phyloP scores from a whole-genome alignment of 2,888 invertebrate species.

The Endomychus coccineus region DNA sequence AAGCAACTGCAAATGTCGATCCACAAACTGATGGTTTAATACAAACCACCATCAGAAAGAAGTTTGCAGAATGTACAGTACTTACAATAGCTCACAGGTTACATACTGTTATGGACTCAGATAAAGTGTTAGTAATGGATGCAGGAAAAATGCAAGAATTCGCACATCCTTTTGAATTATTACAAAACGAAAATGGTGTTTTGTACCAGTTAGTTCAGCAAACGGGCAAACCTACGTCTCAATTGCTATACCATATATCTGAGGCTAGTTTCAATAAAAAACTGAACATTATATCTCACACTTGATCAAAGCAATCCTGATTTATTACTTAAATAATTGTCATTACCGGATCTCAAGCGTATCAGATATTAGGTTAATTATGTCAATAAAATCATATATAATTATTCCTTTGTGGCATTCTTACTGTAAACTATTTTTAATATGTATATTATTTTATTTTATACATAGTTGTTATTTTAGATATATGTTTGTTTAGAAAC shows the following conservation, averaged over 20 bases:
- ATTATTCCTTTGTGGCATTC: no score
- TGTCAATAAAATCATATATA: no score
- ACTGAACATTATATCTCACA: no score
- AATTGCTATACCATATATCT: conserved; percentile 55
- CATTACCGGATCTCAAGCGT: no score
- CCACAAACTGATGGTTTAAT: conserved; percentile 70
- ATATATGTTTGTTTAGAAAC: no score
- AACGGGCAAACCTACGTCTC: conserved; percentile 62
- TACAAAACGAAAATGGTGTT: conserved; percentile 49
- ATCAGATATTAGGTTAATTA: no score
- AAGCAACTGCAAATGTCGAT: conserved; percentile 78
- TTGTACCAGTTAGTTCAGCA: conserved; percentile 59
- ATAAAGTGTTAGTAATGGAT: conserved; percentile 73
- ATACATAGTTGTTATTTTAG: no score
- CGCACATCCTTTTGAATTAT: conserved; percentile 61
- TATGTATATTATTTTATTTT: no score
- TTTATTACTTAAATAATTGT: no score
- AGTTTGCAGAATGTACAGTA: conserved; percentile 70
- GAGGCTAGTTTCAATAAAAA: no score
- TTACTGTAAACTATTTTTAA: no score
- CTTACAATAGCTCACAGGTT: conserved; percentile 78
- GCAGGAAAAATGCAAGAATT: conserved; percentile 69
- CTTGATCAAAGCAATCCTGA: no score
- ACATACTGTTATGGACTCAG: conserved; percentile 80
- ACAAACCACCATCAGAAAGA: conserved; percentile 65